Evolutionary conservation across 2,888 invertebrate species (phyloP), one percentile per base, ranked within the genome.

Genomic region (Lacanobia wlatinum): DNA sequence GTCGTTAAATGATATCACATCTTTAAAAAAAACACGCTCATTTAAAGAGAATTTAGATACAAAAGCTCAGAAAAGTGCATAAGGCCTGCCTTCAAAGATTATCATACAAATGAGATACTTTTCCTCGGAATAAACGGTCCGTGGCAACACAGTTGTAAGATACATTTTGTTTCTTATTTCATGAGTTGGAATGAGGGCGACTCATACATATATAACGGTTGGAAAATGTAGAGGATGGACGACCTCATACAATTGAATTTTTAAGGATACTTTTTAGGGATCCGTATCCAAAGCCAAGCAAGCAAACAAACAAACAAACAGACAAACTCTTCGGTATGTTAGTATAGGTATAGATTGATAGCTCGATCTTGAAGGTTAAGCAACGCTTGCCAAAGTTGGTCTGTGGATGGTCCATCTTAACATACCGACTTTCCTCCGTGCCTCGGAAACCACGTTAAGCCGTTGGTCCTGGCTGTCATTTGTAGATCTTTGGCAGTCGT

Each of bases 51-150:
- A 46, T 48, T 53, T 28, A 16, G 12, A 28, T 63, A 28, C 7
- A 14, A n/a, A 70, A 60, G 40, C 40, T 53, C 18, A 18, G 46
- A 38, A 10, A 18, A 79, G 52, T 58, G 52, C 67, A 73, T 43
- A 60, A 64, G 18, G 18, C 18, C 23, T 18, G 16, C 23, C 23
- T 62, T 58, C 12, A 5, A 0, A 52, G 21, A 78, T 80, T 79
- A 80, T 46, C 80, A 74, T 78, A 74, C 43, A 63, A 46, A 78
- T 52, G 58, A 50, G 18, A 16, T 50, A 48, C 23, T 62, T 63
- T 38, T 55, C 48, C n/a, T 28, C 18, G 58, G 9, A 40, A 68
- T 23, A 50, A 63, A 73, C 43, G 62, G 50, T 10, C 23, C 53
- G 43, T 38, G 62, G 6, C 53, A 63, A 40, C 28, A n/a, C 9